Conservation (phyloP, 2,113 vertebrate genomes). For the Eudorcas thomsonii region DNA sequence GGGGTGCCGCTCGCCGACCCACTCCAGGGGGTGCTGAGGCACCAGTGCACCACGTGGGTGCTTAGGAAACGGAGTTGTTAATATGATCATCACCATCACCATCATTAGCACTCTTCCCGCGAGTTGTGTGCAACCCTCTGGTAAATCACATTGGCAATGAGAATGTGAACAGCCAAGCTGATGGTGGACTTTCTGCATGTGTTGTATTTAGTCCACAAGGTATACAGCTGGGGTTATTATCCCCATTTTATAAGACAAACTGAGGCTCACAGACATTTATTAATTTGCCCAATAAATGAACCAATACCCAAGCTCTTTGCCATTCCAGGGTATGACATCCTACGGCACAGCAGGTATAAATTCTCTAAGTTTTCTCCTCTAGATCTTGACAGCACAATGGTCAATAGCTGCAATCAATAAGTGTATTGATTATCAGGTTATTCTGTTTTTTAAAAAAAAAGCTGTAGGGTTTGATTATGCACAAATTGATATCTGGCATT, state of each 20-base stretch:
- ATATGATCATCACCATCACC: neutral
- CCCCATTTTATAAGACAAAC: neutral
- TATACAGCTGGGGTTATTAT: neutral
- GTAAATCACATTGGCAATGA: neutral
- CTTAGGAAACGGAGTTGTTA: neutral
- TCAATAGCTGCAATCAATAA: conserved; percentile 39
- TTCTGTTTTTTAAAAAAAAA: neutral
- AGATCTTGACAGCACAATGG: neutral
- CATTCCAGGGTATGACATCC: neutral
- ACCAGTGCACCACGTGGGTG: rapidly evolving
- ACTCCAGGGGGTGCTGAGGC: neutral
- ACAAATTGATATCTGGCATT: neutral
- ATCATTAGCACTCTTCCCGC: neutral
- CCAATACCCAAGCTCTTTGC: neutral
- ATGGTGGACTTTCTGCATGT: neutral
- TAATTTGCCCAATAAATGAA: neutral
- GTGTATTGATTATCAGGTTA: neutral
- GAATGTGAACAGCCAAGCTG: neutral
- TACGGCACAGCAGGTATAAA: neutral
- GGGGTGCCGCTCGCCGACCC: rapidly evolving
- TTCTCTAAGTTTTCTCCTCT: conserved; percentile 2
- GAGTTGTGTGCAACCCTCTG: neutral
- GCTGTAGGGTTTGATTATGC: neutral
- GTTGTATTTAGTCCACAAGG: neutral
- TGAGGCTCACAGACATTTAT: neutral